phyloP scores from a whole-genome alignment of 2,888 invertebrate species.

The Leucophenga maculata region DNA sequence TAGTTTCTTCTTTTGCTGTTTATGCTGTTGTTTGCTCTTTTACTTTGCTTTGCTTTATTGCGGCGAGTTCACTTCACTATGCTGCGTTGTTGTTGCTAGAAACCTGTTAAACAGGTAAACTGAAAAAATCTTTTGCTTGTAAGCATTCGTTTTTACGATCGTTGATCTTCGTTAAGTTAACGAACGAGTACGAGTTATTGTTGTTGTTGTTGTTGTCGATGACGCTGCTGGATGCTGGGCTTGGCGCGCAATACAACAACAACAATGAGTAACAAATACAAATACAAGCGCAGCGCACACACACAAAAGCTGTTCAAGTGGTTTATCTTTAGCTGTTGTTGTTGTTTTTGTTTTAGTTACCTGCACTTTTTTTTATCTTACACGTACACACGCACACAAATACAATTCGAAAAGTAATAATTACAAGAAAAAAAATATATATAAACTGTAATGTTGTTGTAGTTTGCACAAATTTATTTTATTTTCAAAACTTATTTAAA shows the following conservation, averaged over 20 bases:
- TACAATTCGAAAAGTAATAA: background rate
- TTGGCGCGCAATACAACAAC: conserved; percentile 30
- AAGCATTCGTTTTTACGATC: conserved; percentile 19
- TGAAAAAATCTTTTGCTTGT: conserved; percentile 22
- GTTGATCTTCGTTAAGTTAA: conserved; percentile 14
- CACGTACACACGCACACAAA: conserved; percentile 5
- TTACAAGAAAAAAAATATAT: background rate
- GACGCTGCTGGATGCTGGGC: conserved; percentile 27
- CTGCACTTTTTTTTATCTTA: conserved; percentile 10
- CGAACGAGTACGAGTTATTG: conserved; percentile 19
- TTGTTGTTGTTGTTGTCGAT: conserved; percentile 10
- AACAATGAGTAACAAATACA: too few relatives aligned
- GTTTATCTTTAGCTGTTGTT: conserved; percentile 15
- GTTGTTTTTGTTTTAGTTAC: conserved; percentile 3
- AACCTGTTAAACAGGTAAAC: conserved; percentile 69
- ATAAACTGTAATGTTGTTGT: background rate
- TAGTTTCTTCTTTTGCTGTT: conserved; percentile 42
- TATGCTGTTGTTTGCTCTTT: conserved; percentile 33
- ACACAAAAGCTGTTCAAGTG: conserved; percentile 3
- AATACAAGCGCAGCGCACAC: background rate
- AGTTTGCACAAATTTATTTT: background rate
- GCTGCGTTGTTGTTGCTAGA: conserved; percentile 18
- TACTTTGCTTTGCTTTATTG: conserved; percentile 21
- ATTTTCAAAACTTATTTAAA: too few relatives aligned
- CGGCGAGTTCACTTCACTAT: background rate